Percentiles rank a stretch among this genome's conserved stretches.
Evolutionary conservation across 2,888 invertebrate species (phyloP).

Genomic region (Drosophila anomelani): DNA sequence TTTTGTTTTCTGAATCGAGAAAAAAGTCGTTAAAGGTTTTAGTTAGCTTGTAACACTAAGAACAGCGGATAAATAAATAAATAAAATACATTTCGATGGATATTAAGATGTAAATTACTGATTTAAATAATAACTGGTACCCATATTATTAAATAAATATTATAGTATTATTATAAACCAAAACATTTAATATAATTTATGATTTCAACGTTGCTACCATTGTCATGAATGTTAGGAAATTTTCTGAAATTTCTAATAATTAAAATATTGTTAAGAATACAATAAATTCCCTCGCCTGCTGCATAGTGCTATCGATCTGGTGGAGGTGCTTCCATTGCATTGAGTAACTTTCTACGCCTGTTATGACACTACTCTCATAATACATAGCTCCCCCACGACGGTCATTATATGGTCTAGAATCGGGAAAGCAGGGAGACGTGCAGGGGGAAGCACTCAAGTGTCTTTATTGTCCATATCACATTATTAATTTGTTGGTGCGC

Average conservation of each 20-base stretch:
- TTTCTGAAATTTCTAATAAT: not conserved
- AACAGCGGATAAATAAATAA: not conserved
- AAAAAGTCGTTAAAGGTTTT: not conserved
- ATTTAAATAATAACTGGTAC: not conserved
- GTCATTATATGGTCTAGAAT: slow-evolving; percentile 32
- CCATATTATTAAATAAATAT: not conserved
- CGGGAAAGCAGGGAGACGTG: not conserved
- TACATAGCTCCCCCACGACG: slow-evolving; percentile 24
- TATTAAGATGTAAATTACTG: no score
- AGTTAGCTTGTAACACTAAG: not conserved
- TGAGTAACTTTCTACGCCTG: slow-evolving; percentile 68
- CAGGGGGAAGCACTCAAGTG: slow-evolving; percentile 1
- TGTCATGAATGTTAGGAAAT: no score
- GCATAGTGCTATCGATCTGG: slow-evolving; percentile 65
- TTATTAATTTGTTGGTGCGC: slow-evolving; percentile 68
- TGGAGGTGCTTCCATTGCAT: slow-evolving; percentile 67
- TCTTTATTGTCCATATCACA: slow-evolving; percentile 60
- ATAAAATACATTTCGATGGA: not conserved
- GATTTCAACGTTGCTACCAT: not conserved
- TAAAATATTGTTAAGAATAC: no score
- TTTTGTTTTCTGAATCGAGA: not conserved
- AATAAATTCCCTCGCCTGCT: slow-evolving; percentile 7
- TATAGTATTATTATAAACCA: not conserved
- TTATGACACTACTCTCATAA: slow-evolving; percentile 45
- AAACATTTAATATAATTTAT: not conserved